phyloP scores from a whole-genome alignment of 2,797 vertebrate species.

The Rhinatrema bivittatum region DNA sequence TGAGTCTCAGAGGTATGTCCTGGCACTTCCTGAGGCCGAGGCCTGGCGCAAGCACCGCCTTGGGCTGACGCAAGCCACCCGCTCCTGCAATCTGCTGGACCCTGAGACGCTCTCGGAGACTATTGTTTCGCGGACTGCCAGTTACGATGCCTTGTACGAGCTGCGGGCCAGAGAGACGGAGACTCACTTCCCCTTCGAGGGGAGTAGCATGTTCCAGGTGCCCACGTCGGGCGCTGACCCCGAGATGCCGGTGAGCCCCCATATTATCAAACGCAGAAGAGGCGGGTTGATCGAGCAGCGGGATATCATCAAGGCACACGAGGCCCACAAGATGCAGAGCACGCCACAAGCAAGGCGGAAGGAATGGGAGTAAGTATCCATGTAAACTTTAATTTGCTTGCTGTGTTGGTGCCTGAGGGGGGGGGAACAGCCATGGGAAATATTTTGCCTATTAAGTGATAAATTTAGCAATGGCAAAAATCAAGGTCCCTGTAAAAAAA shows the following conservation, averaged over 20 bases:
- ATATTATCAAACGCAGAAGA: slow-evolving; percentile 81
- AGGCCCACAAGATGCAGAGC: slow-evolving; percentile 96
- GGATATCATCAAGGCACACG: slow-evolving; percentile 91
- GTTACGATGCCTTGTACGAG: slow-evolving; percentile 68
- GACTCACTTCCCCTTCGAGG: slow-evolving; percentile 30
- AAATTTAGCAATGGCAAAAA: no score
- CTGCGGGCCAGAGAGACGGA: slow-evolving; percentile 38
- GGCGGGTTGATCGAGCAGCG: slow-evolving; percentile 90
- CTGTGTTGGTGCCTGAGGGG: no score
- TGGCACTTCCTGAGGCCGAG: slow-evolving; percentile 68
- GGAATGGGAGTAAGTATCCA: slow-evolving; percentile 98
- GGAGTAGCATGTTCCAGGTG: slow-evolving; percentile 38
- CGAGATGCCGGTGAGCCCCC: slow-evolving; percentile 72
- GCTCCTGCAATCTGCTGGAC: slow-evolving; percentile 61
- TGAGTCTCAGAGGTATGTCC: slow-evolving; percentile 50
- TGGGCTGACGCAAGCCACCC: slow-evolving; percentile 55
- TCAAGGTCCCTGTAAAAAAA: no score
- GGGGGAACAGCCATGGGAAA: no score
- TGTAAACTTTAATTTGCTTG: no score
- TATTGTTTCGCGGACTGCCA: slow-evolving; percentile 55
- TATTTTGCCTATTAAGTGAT: no score
- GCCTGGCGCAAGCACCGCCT: slow-evolving; percentile 73
- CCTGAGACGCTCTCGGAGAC: slow-evolving; percentile 60
- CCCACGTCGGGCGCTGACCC: slow-evolving; percentile 48
- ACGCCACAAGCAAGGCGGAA: slow-evolving; percentile 92